These are phyloP conservation scores for Chunga burmeisteri DNA, from an alignment of 2,113 vertebrate genomes.

Conservation along the genomic window DNA sequence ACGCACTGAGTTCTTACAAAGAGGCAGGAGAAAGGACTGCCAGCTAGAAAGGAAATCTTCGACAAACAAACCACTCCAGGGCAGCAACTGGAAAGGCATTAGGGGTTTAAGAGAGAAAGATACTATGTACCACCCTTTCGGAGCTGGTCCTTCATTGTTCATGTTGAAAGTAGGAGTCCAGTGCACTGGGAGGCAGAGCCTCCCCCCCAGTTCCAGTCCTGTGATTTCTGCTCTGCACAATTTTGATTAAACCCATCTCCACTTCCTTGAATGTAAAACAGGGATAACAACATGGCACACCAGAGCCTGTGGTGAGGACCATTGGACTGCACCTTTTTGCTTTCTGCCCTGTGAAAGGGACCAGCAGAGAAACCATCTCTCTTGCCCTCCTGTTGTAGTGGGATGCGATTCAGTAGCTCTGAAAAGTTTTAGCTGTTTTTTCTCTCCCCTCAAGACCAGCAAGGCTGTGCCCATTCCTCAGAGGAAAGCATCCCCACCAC, in stretches of 20 bases:
- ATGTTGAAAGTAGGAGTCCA: not conserved
- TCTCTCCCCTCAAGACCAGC: not conserved
- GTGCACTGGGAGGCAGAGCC: not conserved
- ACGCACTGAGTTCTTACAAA: not conserved
- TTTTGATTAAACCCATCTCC: not conserved
- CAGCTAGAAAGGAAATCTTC: not conserved
- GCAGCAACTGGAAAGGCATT: not conserved
- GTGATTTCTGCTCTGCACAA: not conserved
- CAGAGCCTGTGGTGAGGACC: not conserved
- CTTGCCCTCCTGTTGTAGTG: not conserved
- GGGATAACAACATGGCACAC: not conserved
- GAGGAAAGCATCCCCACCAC: not conserved
- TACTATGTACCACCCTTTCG: not conserved
- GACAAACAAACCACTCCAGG: not conserved
- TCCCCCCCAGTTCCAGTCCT: not conserved
- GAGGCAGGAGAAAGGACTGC: not conserved
- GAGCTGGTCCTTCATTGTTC: not conserved
- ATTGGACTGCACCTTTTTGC: not conserved
- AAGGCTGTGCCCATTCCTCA: not conserved
- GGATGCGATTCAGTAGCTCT: not conserved
- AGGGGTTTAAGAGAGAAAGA: not conserved
- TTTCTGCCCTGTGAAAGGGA: not conserved
- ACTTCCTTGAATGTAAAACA: not conserved
- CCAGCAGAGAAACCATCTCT: not conserved
- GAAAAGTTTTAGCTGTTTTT: not conserved